A percentile compares a stretch with the other conserved stretches of the same genome.
phyloP scores from a whole-genome alignment of 2,888 invertebrate genomes.

The Tiphia femorata region DNA sequence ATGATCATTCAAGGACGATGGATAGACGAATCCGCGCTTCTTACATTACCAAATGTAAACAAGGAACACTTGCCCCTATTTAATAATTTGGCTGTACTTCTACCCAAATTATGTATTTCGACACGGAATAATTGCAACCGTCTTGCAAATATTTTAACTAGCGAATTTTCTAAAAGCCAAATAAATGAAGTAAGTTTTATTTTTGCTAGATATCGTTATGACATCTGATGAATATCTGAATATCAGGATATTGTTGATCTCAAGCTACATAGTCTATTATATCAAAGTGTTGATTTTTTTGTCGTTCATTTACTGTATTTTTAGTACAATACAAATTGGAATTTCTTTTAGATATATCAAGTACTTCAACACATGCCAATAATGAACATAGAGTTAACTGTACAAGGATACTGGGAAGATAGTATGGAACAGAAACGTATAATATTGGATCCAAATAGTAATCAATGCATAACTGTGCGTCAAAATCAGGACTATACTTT shows the following conservation, averaged over 20 bases:
- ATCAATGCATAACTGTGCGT: conserved; percentile 43
- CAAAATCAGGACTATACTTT: conserved; percentile 78
- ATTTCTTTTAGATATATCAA: conserved; percentile 56
- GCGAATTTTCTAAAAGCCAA: conserved; percentile 77
- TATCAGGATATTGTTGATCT: conserved; percentile 4
- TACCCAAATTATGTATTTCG: conserved; percentile 75
- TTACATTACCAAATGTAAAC: conserved; percentile 83
- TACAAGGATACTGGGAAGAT: conserved; percentile 45
- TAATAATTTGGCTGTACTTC: conserved; percentile 50
- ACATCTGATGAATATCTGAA: neutral
- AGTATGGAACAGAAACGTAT: conserved; percentile 31
- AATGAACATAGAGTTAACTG: conserved; percentile 49
- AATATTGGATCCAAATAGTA: conserved; percentile 26
- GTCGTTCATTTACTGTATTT: neutral
- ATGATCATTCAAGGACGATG: conserved; percentile 93
- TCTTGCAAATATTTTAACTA: conserved; percentile 74
- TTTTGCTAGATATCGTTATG: neutral
- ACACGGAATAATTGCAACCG: conserved; percentile 74
- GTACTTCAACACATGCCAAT: conserved; percentile 63
- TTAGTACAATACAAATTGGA: neutral
- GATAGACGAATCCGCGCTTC: conserved; percentile 81
- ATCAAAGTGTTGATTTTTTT: neutral
- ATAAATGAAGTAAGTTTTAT: conserved; percentile 79
- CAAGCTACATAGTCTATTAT: neutral
- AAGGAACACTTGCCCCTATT: conserved; percentile 76